A percentile compares a stretch with the other conserved stretches of the same genome.
Conservation (phyloP, 2,888 invertebrate genomes). For the Busseola fusca region DNA sequence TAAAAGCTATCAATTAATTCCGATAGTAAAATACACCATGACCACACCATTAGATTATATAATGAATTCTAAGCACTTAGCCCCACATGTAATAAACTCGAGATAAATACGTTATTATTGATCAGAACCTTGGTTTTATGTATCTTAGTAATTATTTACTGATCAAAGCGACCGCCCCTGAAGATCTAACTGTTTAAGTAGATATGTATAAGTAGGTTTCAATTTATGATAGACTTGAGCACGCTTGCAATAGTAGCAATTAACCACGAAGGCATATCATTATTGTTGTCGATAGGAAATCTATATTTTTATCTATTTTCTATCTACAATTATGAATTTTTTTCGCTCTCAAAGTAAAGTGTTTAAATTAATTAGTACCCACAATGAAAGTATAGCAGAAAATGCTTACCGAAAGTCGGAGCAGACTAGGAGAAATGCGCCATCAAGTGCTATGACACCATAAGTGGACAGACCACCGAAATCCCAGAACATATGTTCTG, state of each 20-base stretch:
- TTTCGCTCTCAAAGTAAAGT: no score
- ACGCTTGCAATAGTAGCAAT: background rate
- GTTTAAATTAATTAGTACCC: no score
- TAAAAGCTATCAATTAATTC: constrained; percentile 58
- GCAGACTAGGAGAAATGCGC: no score
- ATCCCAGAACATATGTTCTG: no score
- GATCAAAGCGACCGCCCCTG: constrained; percentile 50
- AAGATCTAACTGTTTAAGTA: constrained; percentile 12
- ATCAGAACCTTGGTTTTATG: constrained; percentile 44
- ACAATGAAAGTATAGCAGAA: no score
- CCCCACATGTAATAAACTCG: constrained; percentile 43
- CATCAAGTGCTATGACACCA: no score
- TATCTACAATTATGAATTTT: no score
- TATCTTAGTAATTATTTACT: constrained; percentile 28
- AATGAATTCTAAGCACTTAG: constrained; percentile 57
- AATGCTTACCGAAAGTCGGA: no score
- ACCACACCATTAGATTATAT: constrained; percentile 47
- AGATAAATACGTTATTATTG: constrained; percentile 46
- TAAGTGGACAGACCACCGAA: no score
- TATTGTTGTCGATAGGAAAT: background rate
- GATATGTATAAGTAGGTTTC: constrained; percentile 1
- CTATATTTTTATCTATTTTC: background rate
- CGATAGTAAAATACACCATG: constrained; percentile 52
- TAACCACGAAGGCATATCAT: background rate
- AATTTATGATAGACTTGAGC: constrained; percentile 3